Evolutionary conservation across 2,113 vertebrate species (phyloP), one percentile per base, ranked within the genome.

Genomic region (Xyliphius kryptos): DNA sequence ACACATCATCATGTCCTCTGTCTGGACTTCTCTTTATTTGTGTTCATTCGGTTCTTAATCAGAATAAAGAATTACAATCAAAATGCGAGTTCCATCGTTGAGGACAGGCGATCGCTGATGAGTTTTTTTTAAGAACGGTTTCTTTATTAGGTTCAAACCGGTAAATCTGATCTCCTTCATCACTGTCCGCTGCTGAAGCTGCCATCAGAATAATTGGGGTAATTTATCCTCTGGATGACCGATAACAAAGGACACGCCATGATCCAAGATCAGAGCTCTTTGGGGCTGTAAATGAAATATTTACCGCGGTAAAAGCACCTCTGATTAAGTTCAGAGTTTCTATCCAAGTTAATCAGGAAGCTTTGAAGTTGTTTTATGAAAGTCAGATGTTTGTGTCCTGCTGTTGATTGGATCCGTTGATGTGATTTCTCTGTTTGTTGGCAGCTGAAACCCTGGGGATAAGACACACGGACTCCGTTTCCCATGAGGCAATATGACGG

Each of bases 151-250:
- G 76, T 70, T 71, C 69, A 76, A 83, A 83, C 83, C 82, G 81
- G 79, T 85, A 81, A 83, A 65, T 74, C 75, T 19, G 79, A 60
- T 74, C 40, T 41, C 13, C 13, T 12, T 74, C 62, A 38, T 32
- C 61, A 69, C 63, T 74, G 60, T 76, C 26, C 22, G 80, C 81
- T 77, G 77, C 77, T 72, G 63, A 71, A 73, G 58, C 73, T 76
- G 80, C 74, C 75, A 75, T 68, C 68, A 78, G 71, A 83, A 77
- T 82, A 83, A 83, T 82, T 79, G 76, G 68, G 72, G 75, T 85
- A 74, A 86, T 86, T 84, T 82, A 77, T 74, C 59, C 73, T 58
- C 71, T 63, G 79, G 83, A 85, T 87, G 85, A 83, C 81, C 71
- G 79, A 86, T 87, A 83, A 74, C 63, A 61, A 71, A 7, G 50